Evolutionary conservation across 64 coral and sea anemone genomes (phyloP).

Genomic region (Stichodactyla helianthus): DNA sequence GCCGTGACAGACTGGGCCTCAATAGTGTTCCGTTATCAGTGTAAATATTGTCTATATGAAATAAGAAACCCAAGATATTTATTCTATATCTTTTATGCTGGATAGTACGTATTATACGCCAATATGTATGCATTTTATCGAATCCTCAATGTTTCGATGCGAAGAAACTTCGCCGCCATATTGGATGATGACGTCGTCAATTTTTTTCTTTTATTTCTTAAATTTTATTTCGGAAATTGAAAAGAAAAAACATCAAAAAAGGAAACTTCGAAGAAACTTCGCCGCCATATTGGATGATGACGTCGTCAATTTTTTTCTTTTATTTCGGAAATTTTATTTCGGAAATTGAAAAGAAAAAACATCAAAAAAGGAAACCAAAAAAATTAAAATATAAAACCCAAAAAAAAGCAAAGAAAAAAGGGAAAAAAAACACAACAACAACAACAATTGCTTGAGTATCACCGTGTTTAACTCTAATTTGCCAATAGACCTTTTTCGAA

Average conservation of each 20-base stretch:
- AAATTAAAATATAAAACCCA: not conserved
- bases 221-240: not conserved
- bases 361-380: not conserved
- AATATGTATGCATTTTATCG: not conserved
- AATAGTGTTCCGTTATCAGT: not conserved
- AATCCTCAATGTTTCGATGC: not conserved
- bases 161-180: not conserved
- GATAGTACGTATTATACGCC: not conserved
- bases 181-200: not conserved
- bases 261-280: not conserved
- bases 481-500: no score
- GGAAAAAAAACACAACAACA: not conserved
- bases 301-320: not conserved
- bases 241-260: not conserved
- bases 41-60: not conserved
- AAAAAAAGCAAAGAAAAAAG: not conserved
- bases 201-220: not conserved
- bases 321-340: not conserved
- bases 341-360: not conserved
- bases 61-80: not conserved
- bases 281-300: not conserved
- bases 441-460: not conserved
- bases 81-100: not conserved
- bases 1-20: conserved; percentile 8
- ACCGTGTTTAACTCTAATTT: no score